Conservation (phyloP, 1,140 invertebrate species). For the Tyrophagus putrescentiae region DNA sequence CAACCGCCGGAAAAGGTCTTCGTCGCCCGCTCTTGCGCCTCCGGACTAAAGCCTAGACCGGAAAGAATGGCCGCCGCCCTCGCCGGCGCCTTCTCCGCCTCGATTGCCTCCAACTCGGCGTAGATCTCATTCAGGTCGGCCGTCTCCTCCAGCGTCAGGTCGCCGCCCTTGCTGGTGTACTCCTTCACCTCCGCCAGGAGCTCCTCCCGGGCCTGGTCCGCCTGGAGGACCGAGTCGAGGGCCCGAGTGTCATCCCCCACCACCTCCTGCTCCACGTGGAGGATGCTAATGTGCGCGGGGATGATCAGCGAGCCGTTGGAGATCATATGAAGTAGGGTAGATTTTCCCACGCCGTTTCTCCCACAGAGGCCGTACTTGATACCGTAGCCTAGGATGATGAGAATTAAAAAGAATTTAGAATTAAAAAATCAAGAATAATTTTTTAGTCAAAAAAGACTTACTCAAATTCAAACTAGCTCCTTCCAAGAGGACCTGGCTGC, state of each 20-base stretch:
- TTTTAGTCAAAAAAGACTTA: constrained; percentile 69
- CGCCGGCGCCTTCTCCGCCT: constrained; percentile 89
- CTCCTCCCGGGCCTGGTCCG: constrained; percentile 62
- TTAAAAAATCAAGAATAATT: constrained; percentile 39
- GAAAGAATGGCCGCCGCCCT: constrained; percentile 72
- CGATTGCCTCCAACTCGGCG: constrained; percentile 72
- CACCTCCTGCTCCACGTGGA: constrained; percentile 96
- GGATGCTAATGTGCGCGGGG: constrained; percentile 76
- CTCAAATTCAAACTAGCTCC: constrained; percentile 72
- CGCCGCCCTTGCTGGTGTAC: constrained; percentile 24
- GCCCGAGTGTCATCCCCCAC: constrained; percentile 86
- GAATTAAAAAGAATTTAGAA: neutral
- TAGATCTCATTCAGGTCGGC: constrained; percentile 66
- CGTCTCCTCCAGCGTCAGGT: constrained; percentile 35
- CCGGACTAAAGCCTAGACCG: constrained; percentile 73
- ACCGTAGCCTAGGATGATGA: constrained; percentile 42
- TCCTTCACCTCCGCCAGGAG: constrained; percentile 61
- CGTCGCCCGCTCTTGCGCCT: constrained; percentile 70
- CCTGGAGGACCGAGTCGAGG: constrained; percentile 79
- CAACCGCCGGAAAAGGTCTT: constrained; percentile 94
- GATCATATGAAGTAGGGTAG: constrained; percentile 86
- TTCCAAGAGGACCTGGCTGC: constrained; percentile 73
- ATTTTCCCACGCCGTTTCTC: constrained; percentile 91
- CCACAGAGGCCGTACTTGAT: constrained; percentile 79
- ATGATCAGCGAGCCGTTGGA: constrained; percentile 71